A percentile compares a stretch with the other conserved stretches of the same genome.
These are phyloP conservation scores for Caenorhabditis sp. DNA, from an alignment of 2,888 invertebrate species.

Conservation along the genomic window DNA sequence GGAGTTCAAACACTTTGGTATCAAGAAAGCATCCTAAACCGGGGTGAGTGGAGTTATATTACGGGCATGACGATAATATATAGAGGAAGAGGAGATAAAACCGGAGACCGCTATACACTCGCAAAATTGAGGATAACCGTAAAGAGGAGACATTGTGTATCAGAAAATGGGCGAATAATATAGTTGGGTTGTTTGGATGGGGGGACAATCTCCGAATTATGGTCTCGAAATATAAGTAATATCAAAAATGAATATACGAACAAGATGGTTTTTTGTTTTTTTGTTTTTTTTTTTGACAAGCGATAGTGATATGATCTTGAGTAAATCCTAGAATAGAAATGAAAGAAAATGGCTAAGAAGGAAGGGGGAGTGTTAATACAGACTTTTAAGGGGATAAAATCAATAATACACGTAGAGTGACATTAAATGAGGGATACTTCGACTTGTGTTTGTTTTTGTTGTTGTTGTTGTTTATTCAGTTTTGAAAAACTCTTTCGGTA, in stretches of 20 bases:
- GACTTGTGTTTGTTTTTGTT: conserved; percentile 1
- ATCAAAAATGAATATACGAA: conserved; percentile 1
- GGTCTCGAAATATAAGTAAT: conserved; percentile 18
- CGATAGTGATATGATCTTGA: conserved; percentile 43
- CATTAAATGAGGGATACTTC: conserved; percentile 10
- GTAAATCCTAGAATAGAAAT: conserved; percentile 14
- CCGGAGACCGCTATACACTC: conserved; percentile 43
- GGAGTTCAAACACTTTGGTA: neutral
- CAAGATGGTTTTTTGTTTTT: conserved; percentile 2
- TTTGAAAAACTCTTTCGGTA: conserved; percentile 66
- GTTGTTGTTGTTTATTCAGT: conserved; percentile 29
- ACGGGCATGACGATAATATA: neutral
- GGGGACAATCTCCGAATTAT: conserved; percentile 4
- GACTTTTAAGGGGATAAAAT: conserved; percentile 6
- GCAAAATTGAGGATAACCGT: conserved; percentile 27
- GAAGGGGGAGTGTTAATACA: conserved; percentile 6
- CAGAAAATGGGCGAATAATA: neutral
- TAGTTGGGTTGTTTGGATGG: neutral
- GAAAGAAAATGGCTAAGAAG: conserved; percentile 3
- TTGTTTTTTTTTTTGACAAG: conserved; percentile 3
- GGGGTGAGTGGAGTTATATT: conserved; percentile 4
- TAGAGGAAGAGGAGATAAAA: conserved; percentile 15
- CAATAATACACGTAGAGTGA: conserved; percentile 8
- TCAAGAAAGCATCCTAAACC: conserved; percentile 26
- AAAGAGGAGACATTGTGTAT: neutral